These are phyloP conservation scores for Euphydryas editha DNA, from an alignment of 2,888 invertebrate species.

Conservation along the genomic window DNA sequence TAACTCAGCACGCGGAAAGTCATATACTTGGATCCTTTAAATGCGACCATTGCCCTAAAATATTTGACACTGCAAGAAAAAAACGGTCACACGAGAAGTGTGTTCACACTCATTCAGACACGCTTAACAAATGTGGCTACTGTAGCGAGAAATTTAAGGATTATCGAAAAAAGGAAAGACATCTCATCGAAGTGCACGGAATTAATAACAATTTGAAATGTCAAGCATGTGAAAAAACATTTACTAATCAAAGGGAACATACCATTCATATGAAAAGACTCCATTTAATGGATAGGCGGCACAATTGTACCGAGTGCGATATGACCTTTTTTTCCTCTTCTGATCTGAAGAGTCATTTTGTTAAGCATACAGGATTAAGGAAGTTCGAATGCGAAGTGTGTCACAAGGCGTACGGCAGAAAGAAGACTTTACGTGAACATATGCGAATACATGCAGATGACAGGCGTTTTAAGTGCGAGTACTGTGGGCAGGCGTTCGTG, in stretches of 20 bases:
- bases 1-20: slow-evolving; percentile 57
- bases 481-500: slow-evolving; percentile 50
- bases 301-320: slow-evolving; percentile 49
- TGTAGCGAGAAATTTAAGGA: slow-evolving; percentile 62
- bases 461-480: slow-evolving; percentile 48
- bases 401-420: slow-evolving; percentile 55
- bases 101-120: slow-evolving; percentile 59
- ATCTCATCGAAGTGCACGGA: slow-evolving; percentile 59
- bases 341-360: slow-evolving; percentile 61
- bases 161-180: slow-evolving; percentile 57
- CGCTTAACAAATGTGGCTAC: slow-evolving; percentile 60
- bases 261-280: slow-evolving; percentile 60
- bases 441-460: slow-evolving; percentile 54
- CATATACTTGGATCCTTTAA: slow-evolving; percentile 62
- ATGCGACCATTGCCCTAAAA: slow-evolving; percentile 69
- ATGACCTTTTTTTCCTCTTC: slow-evolving; percentile 59
- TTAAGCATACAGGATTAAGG: slow-evolving; percentile 61
- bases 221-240: slow-evolving; percentile 59
- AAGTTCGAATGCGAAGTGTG: slow-evolving; percentile 65
- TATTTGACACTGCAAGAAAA: slow-evolving; percentile 73
- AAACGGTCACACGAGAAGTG: slow-evolving; percentile 71
- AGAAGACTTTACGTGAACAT: slow-evolving; percentile 52
- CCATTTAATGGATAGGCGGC: slow-evolving; percentile 59
- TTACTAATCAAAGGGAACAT: slow-evolving; percentile 53
- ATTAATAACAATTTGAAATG: slow-evolving; percentile 52